A percentile compares a stretch with the other conserved stretches of the same genome.
Evolutionary conservation across 1,140 invertebrate species (phyloP).

Genomic region (Aphaenogaster ashmeadi): DNA sequence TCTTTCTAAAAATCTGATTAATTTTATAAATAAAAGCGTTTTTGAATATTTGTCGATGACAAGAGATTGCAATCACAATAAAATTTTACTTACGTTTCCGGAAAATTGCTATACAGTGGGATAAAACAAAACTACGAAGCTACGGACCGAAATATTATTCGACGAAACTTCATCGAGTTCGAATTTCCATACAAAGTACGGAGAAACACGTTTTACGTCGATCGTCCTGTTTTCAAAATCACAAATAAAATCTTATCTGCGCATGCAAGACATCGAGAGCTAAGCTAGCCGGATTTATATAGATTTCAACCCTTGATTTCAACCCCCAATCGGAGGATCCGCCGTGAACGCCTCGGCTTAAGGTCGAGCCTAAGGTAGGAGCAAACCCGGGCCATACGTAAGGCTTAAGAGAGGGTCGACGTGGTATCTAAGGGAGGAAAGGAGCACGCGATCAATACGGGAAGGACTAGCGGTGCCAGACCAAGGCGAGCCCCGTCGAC

Average conservation of each 20-base stretch:
- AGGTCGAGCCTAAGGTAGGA: conserved; percentile 68
- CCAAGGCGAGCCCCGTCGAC: conserved; percentile 84
- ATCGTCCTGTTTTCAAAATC: neutral
- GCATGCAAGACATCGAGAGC: neutral
- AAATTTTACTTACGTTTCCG: neutral
- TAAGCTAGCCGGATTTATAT: conserved; percentile 28
- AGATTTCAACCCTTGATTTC: conserved; percentile 33
- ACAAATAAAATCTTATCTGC: neutral
- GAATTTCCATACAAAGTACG: neutral
- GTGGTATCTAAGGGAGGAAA: conserved; percentile 85
- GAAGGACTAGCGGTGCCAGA: conserved; percentile 86
- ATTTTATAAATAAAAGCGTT: neutral
- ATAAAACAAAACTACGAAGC: neutral
- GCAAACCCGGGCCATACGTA: conserved; percentile 71
- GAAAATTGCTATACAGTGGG: neutral
- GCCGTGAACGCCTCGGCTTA: conserved; percentile 40
- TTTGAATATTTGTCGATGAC: neutral
- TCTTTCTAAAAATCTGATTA: neutral
- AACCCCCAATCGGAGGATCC: conserved; percentile 40
- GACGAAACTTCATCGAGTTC: neutral
- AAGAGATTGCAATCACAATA: neutral
- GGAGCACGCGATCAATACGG: conserved; percentile 85
- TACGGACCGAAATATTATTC: neutral
- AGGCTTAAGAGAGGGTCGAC: conserved; percentile 81
- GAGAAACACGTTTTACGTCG: neutral